Conservation (phyloP, 2,888 invertebrate species). For the Sylvicola fuscatus region DNA sequence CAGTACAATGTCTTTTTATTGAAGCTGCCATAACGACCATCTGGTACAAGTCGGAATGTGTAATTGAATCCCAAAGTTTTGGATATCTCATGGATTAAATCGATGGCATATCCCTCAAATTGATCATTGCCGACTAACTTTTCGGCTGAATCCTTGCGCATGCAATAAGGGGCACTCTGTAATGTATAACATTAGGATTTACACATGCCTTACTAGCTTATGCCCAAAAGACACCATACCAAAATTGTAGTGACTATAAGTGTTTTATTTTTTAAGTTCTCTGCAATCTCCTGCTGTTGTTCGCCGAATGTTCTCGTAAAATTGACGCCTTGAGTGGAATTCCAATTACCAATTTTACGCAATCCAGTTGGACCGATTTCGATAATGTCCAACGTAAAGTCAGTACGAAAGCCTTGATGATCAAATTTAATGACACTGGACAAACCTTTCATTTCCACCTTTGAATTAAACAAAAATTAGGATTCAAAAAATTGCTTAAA, state of each 20-base stretch:
- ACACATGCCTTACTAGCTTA: background rate
- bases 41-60: slow-evolving; percentile 66
- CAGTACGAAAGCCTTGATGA: slow-evolving; percentile 79
- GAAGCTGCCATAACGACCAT: slow-evolving; percentile 64
- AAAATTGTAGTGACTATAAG: slow-evolving; percentile 77
- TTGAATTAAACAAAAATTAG: slow-evolving; percentile 24
- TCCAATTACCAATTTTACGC: slow-evolving; percentile 74
- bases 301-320: slow-evolving; percentile 72
- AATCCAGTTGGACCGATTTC: slow-evolving; percentile 70
- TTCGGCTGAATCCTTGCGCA: slow-evolving; percentile 74
- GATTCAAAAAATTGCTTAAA: no score
- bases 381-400: slow-evolving; percentile 80
- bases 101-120: slow-evolving; percentile 88
- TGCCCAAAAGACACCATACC: slow-evolving; percentile 34
- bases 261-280: slow-evolving; percentile 79
- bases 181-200: no score
- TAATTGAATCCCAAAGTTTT: slow-evolving; percentile 72
- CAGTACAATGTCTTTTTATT: slow-evolving; percentile 40
- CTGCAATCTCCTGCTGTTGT: slow-evolving; percentile 70
- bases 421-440: slow-evolving; percentile 88
- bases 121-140: slow-evolving; percentile 75
- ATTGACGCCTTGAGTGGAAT: slow-evolving; percentile 70
- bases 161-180: slow-evolving; percentile 90
- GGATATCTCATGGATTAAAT: slow-evolving; percentile 83
- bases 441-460: slow-evolving; percentile 69